Conservation (phyloP, 2,113 vertebrate species). For the Ammodramus savannarum region DNA sequence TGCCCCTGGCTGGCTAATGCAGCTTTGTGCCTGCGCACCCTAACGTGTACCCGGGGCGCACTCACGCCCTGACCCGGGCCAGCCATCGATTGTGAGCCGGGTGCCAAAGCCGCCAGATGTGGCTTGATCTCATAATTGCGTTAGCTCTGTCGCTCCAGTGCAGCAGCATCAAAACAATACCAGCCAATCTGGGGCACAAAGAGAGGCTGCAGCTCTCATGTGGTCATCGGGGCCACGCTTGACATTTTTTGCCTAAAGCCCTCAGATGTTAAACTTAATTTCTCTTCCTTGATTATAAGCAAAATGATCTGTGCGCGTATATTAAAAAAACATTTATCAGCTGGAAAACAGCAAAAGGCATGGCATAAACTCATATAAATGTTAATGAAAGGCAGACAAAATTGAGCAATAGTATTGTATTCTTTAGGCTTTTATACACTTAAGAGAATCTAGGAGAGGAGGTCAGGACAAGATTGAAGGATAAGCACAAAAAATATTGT, state of each 20-base stretch:
- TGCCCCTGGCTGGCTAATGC: slow-evolving; percentile 67
- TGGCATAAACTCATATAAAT: slow-evolving; percentile 6
- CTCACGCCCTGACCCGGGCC: slow-evolving; percentile 68
- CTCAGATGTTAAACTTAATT: slow-evolving; percentile 23
- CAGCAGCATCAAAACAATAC: slow-evolving; percentile 75
- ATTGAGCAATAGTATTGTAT: neutral
- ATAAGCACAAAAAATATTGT: neutral
- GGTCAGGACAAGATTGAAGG: neutral
- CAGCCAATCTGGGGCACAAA: slow-evolving; percentile 34
- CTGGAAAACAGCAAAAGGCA: slow-evolving; percentile 15
- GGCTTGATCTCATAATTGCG: slow-evolving; percentile 77
- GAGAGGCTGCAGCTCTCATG: neutral
- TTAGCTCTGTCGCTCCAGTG: slow-evolving; percentile 67
- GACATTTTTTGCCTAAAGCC: slow-evolving; percentile 1
- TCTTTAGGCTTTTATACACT: neutral
- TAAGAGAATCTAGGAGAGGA: neutral
- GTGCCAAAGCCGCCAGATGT: slow-evolving; percentile 82
- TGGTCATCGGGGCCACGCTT: slow-evolving; percentile 36
- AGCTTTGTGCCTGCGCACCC: slow-evolving; percentile 83
- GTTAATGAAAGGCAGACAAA: slow-evolving; percentile 43
- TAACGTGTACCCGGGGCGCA: slow-evolving; percentile 70
- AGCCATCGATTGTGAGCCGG: slow-evolving; percentile 61
- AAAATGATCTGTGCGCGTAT: neutral
- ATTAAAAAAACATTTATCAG: slow-evolving; percentile 47
- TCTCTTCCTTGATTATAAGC: slow-evolving; percentile 45